Base-by-base conservation (phyloP, 2,888 invertebrate genomes). In the Phymatocera aterrima region DNA sequence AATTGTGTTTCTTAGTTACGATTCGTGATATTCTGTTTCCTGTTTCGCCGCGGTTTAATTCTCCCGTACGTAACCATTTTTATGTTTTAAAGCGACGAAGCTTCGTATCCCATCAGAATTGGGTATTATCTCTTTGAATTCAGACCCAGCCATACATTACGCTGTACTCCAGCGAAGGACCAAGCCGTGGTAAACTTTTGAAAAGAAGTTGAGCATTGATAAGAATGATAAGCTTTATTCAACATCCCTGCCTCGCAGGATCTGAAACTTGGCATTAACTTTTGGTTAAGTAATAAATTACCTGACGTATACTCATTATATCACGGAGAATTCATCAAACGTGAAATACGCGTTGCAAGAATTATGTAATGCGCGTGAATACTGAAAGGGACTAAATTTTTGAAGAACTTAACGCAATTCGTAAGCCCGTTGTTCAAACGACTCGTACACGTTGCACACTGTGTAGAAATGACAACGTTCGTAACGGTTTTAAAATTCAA, bases 401-500 rank as follows among this genome's bases (percentile, higher is more conserved):
- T 21, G 21, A 68, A 5, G 24, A 15, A 46, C 24, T 43, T 46
- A 34, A 43, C 43, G 65, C 65, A 43, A 43, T 24, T 24, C 40
- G 28, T 24, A 28, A 68, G 10, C n/a, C 43, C 46, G 68, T 24
- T 68, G 21, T 68, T 68, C 46, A 68, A 68, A 46, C 68, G 46
- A 68, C 46, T 46, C 8, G 6, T 28, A 68, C 40, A 18, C 28
- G 43, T 46, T 46, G 68, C 68, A 43, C 43, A 24, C 40, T 21
- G 12, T 31, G 43, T 68, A 46, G 24, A 28, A 68, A 43, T 68
- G 68, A 46, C 28, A 46, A 46, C 68, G 24, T 18, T 68, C 18
- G 68, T 43, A 46, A 46, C 68, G 68, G 46, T 68, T 68, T 43
- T 28, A 24, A 68, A 46, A 68, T 68, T 68, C 68, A 68, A 24